These are phyloP conservation scores for Geotrypetes seraphini DNA, from an alignment of 2,797 vertebrate genomes.

Conservation along the genomic window DNA sequence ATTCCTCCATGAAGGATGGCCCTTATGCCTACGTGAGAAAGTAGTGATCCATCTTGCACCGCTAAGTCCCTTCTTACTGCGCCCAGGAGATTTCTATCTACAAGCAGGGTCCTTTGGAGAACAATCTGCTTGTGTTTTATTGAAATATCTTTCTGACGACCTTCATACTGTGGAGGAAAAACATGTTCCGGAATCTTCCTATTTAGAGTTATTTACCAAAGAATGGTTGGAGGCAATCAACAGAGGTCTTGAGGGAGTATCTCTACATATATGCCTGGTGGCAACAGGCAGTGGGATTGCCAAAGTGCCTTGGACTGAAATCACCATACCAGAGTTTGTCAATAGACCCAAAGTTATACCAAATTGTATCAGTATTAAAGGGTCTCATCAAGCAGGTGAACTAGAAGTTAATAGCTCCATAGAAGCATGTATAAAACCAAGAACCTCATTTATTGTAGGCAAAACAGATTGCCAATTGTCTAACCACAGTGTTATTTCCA, in stretches of 20 bases:
- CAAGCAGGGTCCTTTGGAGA: constrained; percentile 69
- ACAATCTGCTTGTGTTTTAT: constrained; percentile 66
- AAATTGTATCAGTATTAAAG: not conserved
- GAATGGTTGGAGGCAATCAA: constrained; percentile 71
- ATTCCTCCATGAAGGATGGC: constrained; percentile 80
- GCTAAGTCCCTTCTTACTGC: constrained; percentile 61
- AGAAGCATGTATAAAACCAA: rapidly evolving
- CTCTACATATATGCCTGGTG: constrained; percentile 65
- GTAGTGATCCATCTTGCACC: constrained; percentile 73
- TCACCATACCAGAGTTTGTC: constrained; percentile 68
- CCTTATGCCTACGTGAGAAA: constrained; percentile 68
- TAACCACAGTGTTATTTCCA: not conserved
- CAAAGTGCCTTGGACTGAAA: constrained; percentile 66
- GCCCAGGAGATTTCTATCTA: constrained; percentile 77
- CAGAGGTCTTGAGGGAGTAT: constrained; percentile 32
- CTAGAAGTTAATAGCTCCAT: not conserved
- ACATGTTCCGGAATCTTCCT: constrained; percentile 52
- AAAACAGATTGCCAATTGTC: rapidly evolving
- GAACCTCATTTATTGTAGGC: rapidly evolving
- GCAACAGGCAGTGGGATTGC: constrained; percentile 62
- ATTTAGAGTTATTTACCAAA: constrained; percentile 62
- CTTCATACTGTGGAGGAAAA: constrained; percentile 63
- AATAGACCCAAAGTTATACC: constrained; percentile 33
- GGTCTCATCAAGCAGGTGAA: not conserved
- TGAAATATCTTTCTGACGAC: constrained; percentile 69